Percentiles rank a stretch among this genome's conserved stretches.
Conservation (phyloP, 2,797 vertebrate genomes). For the Discoglossus pictus region DNA sequence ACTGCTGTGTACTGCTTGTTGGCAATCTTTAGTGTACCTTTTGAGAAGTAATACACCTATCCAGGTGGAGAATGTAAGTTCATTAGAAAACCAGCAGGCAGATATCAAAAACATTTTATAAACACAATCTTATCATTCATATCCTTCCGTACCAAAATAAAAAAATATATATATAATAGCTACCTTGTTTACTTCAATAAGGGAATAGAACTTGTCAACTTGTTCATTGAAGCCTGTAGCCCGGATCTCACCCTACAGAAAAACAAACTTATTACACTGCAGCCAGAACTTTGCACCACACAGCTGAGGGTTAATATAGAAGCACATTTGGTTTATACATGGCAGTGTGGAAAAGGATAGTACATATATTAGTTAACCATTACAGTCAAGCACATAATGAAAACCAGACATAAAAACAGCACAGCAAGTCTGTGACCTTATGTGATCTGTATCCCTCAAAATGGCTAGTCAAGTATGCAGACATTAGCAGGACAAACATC, state of each 20-base stretch:
- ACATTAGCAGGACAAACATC: no score
- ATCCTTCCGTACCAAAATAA: not conserved
- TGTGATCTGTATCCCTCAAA: no score
- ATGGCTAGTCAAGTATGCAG: no score
- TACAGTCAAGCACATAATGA: no score
- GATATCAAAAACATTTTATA: no score
- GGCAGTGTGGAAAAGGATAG: no score
- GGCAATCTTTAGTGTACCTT: slow-evolving; percentile 90
- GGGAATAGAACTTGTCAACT: slow-evolving; percentile 90
- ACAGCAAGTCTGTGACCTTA: no score
- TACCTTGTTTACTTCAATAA: slow-evolving; percentile 95
- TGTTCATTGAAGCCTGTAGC: slow-evolving; percentile 94
- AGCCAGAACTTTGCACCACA: slow-evolving; percentile 53
- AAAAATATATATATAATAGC: not conserved
- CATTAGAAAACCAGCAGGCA: slow-evolving; percentile 1
- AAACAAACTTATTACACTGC: slow-evolving; percentile 45
- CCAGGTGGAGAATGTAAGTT: slow-evolving; percentile 48
- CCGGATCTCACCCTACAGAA: slow-evolving; percentile 90
- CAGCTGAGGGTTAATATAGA: no score
- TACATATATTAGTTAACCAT: no score
- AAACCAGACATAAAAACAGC: no score
- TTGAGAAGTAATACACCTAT: slow-evolving; percentile 94
- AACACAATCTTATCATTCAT: not conserved
- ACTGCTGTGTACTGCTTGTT: slow-evolving; percentile 93
- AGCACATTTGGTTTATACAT: no score